These are phyloP conservation scores for Coptotermes formosanus DNA, from an alignment of 1,140 invertebrate species.

Conservation along the genomic window DNA sequence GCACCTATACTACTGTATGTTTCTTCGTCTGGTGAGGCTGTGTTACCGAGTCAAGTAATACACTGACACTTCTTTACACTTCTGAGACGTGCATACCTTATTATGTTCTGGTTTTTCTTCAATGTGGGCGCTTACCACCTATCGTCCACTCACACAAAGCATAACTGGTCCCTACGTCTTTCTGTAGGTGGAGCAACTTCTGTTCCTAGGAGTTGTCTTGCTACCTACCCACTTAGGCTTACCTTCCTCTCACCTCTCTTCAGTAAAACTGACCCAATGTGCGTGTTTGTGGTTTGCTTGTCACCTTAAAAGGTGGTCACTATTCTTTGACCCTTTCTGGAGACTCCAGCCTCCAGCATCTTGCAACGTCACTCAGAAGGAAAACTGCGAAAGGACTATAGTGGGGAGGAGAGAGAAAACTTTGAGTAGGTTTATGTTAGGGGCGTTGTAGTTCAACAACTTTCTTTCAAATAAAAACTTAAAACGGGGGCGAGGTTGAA, in stretches of 20 bases:
- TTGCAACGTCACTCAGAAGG: slow-evolving; percentile 26
- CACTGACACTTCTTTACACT: slow-evolving; percentile 1
- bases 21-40: slow-evolving; percentile 8
- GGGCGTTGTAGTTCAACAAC: slow-evolving; percentile 28
- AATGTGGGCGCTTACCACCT: slow-evolving; percentile 2
- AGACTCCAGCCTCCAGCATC: slow-evolving; percentile 22
- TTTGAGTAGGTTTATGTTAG: slow-evolving; percentile 25
- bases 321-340: slow-evolving; percentile 29
- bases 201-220: neutral
- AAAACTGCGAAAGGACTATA: neutral
- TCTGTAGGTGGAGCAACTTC: neutral
- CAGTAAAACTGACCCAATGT: neutral
- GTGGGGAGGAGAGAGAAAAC: slow-evolving; percentile 22
- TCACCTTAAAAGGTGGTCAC: slow-evolving; percentile 36
- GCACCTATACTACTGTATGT: neutral
- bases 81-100: neutral
- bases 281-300: neutral
- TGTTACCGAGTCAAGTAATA: neutral
- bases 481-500: slow-evolving; percentile 13
- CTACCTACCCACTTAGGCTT: neutral
- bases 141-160: slow-evolving; percentile 2
- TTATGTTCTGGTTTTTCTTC: neutral
- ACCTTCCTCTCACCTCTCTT: neutral
- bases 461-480: slow-evolving; percentile 22
- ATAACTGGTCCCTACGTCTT: neutral